Conservation (phyloP, 2,888 invertebrate species). For the Corythucha ciliata region DNA sequence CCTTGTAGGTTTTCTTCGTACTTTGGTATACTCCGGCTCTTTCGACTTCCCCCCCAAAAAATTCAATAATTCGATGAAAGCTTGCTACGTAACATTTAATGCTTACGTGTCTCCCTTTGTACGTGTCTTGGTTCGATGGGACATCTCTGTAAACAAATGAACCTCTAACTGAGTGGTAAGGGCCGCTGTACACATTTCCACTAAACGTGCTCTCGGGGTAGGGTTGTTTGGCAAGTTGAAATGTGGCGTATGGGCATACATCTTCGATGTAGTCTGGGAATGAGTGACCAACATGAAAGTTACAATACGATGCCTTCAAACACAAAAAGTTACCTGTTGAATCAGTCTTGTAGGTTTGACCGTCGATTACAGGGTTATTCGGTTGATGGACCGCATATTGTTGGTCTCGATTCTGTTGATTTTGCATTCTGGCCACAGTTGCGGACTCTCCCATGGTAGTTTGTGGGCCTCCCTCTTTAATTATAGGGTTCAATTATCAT, state of each 20-base stretch:
- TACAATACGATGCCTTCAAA: too few relatives aligned
- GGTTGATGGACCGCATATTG: slow-evolving; percentile 67
- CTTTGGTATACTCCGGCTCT: slow-evolving; percentile 75
- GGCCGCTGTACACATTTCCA: slow-evolving; percentile 77
- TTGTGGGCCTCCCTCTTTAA: slow-evolving; percentile 38
- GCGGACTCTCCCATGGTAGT: slow-evolving; percentile 62
- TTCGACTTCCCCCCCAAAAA: slow-evolving; percentile 55
- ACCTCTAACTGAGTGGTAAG: slow-evolving; percentile 74
- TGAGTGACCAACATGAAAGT: too few relatives aligned
- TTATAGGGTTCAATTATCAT: too few relatives aligned
- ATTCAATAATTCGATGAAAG: not conserved
- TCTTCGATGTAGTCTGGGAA: slow-evolving; percentile 79
- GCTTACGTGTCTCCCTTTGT: slow-evolving; percentile 61
- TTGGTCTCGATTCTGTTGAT: slow-evolving; percentile 68
- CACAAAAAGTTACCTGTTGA: slow-evolving; percentile 36
- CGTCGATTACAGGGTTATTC: too few relatives aligned
- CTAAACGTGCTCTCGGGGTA: slow-evolving; percentile 87
- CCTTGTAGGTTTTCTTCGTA: slow-evolving; percentile 69
- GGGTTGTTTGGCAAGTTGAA: slow-evolving; percentile 70
- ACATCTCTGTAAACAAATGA: slow-evolving; percentile 84
- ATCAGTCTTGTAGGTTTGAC: slow-evolving; percentile 44
- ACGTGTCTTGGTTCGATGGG: slow-evolving; percentile 52
- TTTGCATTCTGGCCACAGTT: slow-evolving; percentile 66
- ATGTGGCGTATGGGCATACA: slow-evolving; percentile 86
- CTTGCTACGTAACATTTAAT: not conserved